These are phyloP conservation scores for Capra hircus DNA, from an alignment of 2,113 vertebrate species.

Conservation along the genomic window DNA sequence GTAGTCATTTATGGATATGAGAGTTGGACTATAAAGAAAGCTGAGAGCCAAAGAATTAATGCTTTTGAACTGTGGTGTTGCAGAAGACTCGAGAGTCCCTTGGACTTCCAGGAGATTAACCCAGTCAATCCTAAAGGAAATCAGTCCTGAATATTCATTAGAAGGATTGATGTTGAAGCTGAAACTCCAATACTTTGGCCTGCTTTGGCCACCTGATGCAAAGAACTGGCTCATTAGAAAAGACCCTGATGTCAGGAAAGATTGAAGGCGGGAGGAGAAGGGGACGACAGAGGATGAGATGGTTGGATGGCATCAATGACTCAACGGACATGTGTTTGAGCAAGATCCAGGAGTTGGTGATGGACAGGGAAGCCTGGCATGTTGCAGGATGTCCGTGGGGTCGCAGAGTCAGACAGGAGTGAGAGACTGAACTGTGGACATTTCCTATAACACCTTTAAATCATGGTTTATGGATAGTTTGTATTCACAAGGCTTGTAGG, in stretches of 20 bases:
- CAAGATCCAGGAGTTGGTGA: not conserved
- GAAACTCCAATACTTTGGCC: not conserved
- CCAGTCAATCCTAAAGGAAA: not conserved
- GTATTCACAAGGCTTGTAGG: not conserved
- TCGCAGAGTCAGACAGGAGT: not conserved
- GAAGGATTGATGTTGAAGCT: not conserved
- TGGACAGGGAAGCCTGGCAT: not conserved
- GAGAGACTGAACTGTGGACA: not conserved
- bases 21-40: not conserved
- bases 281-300: not conserved
- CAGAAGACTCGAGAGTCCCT: not conserved
- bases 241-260: not conserved
- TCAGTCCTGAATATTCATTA: not conserved
- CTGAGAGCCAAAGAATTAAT: not conserved
- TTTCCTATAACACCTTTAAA: not conserved
- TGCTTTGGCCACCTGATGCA: not conserved
- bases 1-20: not conserved
- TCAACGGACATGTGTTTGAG: not conserved
- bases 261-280: not conserved
- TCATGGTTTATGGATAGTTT: not conserved
- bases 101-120: not conserved
- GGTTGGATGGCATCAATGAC: not conserved
- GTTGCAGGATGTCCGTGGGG: not conserved
- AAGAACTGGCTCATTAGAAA: not conserved
- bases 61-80: not conserved